A percentile compares a stretch with the other conserved stretches of the same genome.
These are phyloP conservation scores for Lagocephalus sceleratus DNA, from an alignment of 2,797 vertebrate species.

Conservation along the genomic window DNA sequence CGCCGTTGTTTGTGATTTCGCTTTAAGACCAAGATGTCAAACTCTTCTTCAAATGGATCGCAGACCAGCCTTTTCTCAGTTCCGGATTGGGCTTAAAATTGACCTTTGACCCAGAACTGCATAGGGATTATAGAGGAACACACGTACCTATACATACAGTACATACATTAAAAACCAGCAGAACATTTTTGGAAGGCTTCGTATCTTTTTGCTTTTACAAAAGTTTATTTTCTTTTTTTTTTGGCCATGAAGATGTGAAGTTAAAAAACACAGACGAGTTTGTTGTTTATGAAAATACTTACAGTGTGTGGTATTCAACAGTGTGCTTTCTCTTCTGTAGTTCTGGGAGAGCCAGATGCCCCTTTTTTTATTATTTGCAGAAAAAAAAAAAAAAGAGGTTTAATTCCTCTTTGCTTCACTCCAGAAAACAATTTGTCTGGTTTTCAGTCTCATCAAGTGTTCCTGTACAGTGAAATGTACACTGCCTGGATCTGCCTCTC, in stretches of 20 bases:
- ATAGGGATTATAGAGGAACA: slow-evolving; percentile 79
- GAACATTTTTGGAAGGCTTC: slow-evolving; percentile 71
- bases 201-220: slow-evolving; percentile 59
- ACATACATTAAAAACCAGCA: slow-evolving; percentile 40
- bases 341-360: too few relatives aligned
- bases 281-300: slow-evolving; percentile 70
- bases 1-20: too few relatives aligned
- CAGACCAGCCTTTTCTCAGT: neutral
- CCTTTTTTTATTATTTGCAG: slow-evolving; percentile 9
- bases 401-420: slow-evolving; percentile 1
- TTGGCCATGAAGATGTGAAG: slow-evolving; percentile 75
- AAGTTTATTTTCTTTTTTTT: slow-evolving; percentile 49
- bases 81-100: slow-evolving; percentile 62
- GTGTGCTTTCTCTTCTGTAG: slow-evolving; percentile 61
- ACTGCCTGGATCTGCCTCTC: slow-evolving; percentile 5
- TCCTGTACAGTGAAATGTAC: slow-evolving; percentile 58
- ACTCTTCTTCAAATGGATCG: neutral
- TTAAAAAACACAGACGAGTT: slow-evolving; percentile 62
- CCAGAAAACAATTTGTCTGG: neutral
- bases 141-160: slow-evolving; percentile 31
- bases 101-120: slow-evolving; percentile 83
- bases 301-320: slow-evolving; percentile 65
- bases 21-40: too few relatives aligned
- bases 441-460: slow-evolving; percentile 16
- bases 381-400: too few relatives aligned